These are phyloP conservation scores for Petromus typicus DNA, from an alignment of 2,113 vertebrate species.

Conservation along the genomic window DNA sequence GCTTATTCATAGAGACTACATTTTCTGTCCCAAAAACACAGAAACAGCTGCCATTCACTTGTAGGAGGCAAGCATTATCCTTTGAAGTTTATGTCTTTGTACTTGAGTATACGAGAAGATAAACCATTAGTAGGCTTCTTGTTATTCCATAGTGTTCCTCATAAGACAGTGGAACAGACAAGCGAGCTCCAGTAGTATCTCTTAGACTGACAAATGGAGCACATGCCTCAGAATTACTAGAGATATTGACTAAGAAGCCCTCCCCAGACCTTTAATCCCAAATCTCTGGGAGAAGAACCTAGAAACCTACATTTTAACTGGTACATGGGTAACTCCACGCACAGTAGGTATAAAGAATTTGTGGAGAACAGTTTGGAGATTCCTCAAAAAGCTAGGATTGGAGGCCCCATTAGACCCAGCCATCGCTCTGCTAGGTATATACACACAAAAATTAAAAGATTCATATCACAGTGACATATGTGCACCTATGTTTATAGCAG, in stretches of 20 bases:
- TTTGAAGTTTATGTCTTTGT: neutral
- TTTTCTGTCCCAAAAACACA: slow-evolving; percentile 29
- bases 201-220: neutral
- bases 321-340: no score
- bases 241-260: neutral
- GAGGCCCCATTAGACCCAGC: no score
- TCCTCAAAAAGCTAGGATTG: no score
- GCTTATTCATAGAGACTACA: neutral
- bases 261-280: neutral
- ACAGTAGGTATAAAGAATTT: neutral
- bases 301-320: neutral
- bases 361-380: no score
- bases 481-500: no score
- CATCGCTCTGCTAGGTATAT: no score
- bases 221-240: neutral
- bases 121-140: neutral
- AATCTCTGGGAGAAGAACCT: neutral
- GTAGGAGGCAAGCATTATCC: neutral
- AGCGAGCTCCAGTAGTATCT: neutral
- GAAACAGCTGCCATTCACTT: slow-evolving; percentile 2
- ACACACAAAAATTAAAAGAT: no score
- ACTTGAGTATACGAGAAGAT: neutral
- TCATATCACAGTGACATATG: no score
- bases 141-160: neutral
- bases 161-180: neutral